Conservation (phyloP, 2,888 invertebrate genomes). For the Ichneumoninae sp. region DNA sequence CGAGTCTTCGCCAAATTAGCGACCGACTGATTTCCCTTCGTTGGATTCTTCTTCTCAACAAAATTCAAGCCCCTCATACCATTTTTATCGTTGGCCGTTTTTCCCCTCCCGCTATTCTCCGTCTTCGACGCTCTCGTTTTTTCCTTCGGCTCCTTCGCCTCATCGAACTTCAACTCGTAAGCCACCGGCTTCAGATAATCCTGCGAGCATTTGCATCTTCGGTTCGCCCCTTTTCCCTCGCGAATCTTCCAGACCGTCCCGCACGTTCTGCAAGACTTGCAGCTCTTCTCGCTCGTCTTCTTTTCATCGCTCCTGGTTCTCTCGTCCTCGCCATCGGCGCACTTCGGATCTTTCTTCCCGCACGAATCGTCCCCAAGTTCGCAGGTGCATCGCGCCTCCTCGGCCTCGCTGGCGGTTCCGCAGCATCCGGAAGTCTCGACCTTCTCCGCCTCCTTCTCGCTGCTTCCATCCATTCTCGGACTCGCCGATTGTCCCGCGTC, state of each 20-base stretch:
- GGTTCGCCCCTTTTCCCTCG: conserved; percentile 70
- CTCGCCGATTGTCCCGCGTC: conserved; percentile 66
- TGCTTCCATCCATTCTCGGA: conserved; percentile 1
- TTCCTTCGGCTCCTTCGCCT: conserved; percentile 38
- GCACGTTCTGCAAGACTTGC: conserved; percentile 77
- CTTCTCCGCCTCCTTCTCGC: conserved; percentile 30
- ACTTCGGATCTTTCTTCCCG: conserved; percentile 4
- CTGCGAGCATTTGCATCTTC: conserved; percentile 75
- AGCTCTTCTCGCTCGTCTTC: conserved; percentile 59
- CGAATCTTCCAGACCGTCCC: conserved; percentile 72
- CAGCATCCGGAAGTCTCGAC: conserved; percentile 46
- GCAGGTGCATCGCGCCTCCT: conserved; percentile 20
- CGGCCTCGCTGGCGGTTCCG: conserved; percentile 42
- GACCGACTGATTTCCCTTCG: conserved; percentile 41
- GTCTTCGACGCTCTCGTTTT: conserved; percentile 22
- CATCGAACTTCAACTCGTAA: conserved; percentile 83
- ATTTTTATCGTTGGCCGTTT: conserved; percentile 21
- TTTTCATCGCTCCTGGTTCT: not conserved
- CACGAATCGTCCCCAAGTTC: not conserved
- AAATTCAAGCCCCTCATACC: conserved; percentile 39
- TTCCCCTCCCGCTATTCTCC: conserved; percentile 46
- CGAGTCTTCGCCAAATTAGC: conserved; percentile 22
- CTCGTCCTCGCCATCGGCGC: not conserved
- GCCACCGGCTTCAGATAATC: conserved; percentile 83
- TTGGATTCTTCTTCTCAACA: conserved; percentile 21